Evolutionary conservation across 2,113 vertebrate species (phyloP), one percentile per base, ranked within the genome.

Genomic region (Halichoerus grypus): DNA sequence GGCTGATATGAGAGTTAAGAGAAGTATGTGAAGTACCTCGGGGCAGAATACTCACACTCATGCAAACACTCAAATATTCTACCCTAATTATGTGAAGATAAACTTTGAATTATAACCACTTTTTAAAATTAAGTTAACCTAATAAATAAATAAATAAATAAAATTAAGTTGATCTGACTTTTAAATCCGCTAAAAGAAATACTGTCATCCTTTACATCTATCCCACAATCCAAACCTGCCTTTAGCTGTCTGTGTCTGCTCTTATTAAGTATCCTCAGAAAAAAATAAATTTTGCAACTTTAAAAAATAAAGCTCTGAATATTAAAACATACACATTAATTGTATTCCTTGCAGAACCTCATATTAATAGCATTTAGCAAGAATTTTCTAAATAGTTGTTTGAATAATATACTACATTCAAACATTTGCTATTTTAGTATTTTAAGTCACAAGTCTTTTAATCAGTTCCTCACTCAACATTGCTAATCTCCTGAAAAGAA

Each of bases 51-150:
- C 7, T 72, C 53, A 91, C 49, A 91, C 19, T 59, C 59, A 51
- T 24, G 9, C 55, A 85, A 42, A 57, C 24, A 65, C 14, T 61
- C 63, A 65, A 83, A 81, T 83, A 94, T 22, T 65, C 26, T 59
- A 80, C 51, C 55, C n/a, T 79, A 88, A 92, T 33, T 97, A 71
- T 80, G 11, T 79, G 67, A 92, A 46, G 18, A 88, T 63, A 96
- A 88, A 82, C n/a, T 91, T 12, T 89, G 13, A 90, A 69, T 36
- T 67, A 33, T 36, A 81, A 87, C 46, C 16, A 69, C 28, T 69
- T 57, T 67, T 67, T 59, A 61, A 82, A 93, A 97, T 21, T 15
- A 61, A 26, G 49, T 95, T 72, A 84, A 97, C 55, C 14, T 84
- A 15, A 91, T 12, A 65, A 31, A 63, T 63, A 63, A 63, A 65